These are phyloP conservation scores for Philereme vetulata DNA, from an alignment of 2,888 invertebrate genomes.

Conservation along the genomic window DNA sequence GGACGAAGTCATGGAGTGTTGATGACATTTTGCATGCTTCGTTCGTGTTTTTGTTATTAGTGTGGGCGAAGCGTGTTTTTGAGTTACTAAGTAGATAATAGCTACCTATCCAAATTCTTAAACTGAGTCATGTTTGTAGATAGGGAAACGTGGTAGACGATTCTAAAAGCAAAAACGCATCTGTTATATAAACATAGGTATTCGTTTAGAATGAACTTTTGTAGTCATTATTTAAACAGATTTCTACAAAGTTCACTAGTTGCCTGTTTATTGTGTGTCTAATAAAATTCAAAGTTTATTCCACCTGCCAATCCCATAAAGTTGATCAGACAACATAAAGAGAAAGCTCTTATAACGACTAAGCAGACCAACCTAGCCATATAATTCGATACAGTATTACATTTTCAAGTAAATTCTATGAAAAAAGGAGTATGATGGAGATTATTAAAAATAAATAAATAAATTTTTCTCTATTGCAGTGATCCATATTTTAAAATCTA, in stretches of 20 bases:
- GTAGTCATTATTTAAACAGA: neutral
- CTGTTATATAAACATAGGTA: neutral
- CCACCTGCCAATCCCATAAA: neutral
- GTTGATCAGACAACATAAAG: conserved; percentile 1
- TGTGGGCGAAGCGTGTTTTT: conserved; percentile 3
- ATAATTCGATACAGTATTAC: conserved; percentile 8
- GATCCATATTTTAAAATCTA: too few species aligned
- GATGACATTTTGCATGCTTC: conserved; percentile 40
- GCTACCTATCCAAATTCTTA: conserved; percentile 1
- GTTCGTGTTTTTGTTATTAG: conserved; percentile 25
- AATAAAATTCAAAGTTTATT: neutral
- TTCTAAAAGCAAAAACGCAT: neutral
- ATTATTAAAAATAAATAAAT: too few species aligned
- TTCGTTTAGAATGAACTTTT: neutral
- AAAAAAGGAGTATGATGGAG: too few species aligned
- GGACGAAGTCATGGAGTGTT: conserved; percentile 25
- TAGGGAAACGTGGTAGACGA: neutral
- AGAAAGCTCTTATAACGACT: conserved; percentile 5
- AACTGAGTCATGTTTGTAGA: conserved; percentile 1
- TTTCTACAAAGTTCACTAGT: neutral
- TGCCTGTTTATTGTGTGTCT: neutral
- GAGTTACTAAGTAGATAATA: conserved; percentile 4
- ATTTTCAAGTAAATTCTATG: too few species aligned
- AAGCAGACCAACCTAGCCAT: neutral
- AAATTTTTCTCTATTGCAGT: too few species aligned